Percentiles rank a stretch among this genome's conserved stretches.
Evolutionary conservation across 2,888 invertebrate genomes (phyloP).

Genomic region (Meiosimyza platycephala): DNA sequence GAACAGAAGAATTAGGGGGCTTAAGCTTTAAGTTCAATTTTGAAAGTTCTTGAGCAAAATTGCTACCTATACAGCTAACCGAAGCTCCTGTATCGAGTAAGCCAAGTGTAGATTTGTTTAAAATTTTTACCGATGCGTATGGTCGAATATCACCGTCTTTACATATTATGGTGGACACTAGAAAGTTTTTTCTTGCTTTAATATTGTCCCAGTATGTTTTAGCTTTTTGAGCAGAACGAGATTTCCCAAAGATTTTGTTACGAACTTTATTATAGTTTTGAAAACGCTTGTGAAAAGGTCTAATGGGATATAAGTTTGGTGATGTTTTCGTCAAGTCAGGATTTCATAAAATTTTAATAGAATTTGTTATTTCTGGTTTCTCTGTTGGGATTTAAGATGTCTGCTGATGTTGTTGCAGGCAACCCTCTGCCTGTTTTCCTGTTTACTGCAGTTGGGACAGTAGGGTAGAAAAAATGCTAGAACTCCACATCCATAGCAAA

Average conservation of each 20-base stretch:
- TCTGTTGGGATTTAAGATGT: not conserved
- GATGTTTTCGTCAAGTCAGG: no score
- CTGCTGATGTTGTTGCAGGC: not conserved
- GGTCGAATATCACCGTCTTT: not conserved
- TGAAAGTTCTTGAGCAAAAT: not conserved
- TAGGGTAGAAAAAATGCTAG: no score
- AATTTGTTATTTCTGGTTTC: no score
- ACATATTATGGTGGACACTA: not conserved
- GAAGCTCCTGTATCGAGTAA: conserved; percentile 13
- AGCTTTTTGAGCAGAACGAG: not conserved
- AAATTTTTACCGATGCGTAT: no score
- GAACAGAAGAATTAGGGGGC: not conserved
- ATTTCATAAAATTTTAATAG: no score
- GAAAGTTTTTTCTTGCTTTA: not conserved
- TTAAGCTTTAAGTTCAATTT: not conserved
- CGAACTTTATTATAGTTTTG: not conserved
- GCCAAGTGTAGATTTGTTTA: no score
- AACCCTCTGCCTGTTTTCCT: conserved; percentile 4
- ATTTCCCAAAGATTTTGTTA: not conserved
- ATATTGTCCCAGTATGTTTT: not conserved
- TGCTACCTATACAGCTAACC: not conserved
- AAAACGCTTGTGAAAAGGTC: no score
- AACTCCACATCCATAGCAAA: conserved; percentile 16
- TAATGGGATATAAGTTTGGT: no score
- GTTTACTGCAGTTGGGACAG: not conserved